These are phyloP conservation scores for Apodemia zela DNA, from an alignment of 2,888 invertebrate genomes.

Conservation along the genomic window DNA sequence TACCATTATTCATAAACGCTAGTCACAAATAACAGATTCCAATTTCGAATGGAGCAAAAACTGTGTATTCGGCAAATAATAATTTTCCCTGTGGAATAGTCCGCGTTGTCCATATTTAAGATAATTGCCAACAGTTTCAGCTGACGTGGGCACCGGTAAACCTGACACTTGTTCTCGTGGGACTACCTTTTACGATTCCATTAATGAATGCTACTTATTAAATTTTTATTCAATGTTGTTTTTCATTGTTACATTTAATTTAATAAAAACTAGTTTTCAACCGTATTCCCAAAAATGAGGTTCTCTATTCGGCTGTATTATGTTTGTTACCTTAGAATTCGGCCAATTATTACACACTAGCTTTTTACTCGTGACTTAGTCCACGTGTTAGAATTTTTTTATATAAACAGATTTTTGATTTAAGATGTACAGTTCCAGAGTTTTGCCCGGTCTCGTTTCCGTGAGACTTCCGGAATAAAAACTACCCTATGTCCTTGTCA, in stretches of 20 bases:
- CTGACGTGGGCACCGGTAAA: constrained; percentile 69
- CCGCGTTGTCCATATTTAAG: constrained; percentile 78
- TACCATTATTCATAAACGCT: constrained; percentile 45
- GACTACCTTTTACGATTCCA: constrained; percentile 73
- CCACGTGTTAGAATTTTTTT: too few relatives aligned
- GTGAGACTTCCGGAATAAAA: too few relatives aligned
- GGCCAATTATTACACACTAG: too few relatives aligned
- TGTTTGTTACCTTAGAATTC: too few relatives aligned
- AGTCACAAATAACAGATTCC: constrained; percentile 58
- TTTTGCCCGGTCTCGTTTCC: too few relatives aligned
- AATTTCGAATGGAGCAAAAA: constrained; percentile 68
- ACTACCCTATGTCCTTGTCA: too few relatives aligned
- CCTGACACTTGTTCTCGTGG: constrained; percentile 68
- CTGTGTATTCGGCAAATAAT: constrained; percentile 74
- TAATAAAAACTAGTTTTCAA: neutral
- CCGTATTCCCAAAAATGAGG: too few relatives aligned
- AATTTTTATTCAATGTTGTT: constrained; percentile 53
- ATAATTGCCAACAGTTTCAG: constrained; percentile 76
- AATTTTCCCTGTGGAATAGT: constrained; percentile 69
- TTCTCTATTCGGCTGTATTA: too few relatives aligned
- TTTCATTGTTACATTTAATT: neutral
- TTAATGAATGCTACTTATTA: constrained; percentile 74
- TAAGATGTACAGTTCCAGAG: too few relatives aligned
- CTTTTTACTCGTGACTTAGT: too few relatives aligned
- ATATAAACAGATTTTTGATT: too few relatives aligned